phyloP scores from a whole-genome alignment of 2,113 vertebrate species.

The Macquaria australasica region DNA sequence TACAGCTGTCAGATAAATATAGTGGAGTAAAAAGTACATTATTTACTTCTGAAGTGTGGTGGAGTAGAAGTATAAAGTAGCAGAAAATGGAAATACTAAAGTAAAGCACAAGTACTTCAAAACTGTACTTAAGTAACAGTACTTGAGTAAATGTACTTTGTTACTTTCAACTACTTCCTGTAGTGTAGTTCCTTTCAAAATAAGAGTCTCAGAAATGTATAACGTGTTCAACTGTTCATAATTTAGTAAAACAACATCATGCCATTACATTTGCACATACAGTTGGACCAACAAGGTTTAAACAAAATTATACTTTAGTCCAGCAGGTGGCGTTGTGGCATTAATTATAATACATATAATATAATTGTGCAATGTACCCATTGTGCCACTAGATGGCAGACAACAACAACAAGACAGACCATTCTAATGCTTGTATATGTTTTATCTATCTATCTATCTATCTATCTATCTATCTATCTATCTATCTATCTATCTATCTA shows the following conservation, averaged over 20 bases:
- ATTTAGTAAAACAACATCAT: not conserved
- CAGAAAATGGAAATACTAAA: not conserved
- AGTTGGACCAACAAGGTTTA: not conserved
- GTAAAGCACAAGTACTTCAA: not conserved
- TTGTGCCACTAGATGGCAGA: constrained; percentile 48
- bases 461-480: not conserved
- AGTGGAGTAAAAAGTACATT: not conserved
- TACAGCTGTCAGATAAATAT: not conserved
- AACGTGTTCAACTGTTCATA: too few species aligned
- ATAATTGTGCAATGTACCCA: not conserved
- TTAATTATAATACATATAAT: too few species aligned
- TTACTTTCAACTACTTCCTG: too few species aligned
- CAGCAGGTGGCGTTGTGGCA: not conserved
- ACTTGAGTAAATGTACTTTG: too few species aligned
- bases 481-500: not conserved
- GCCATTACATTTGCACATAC: not conserved
- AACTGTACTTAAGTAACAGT: not conserved
- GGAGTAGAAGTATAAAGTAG: not conserved
- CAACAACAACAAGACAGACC: not conserved
- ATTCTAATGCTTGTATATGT: not conserved
- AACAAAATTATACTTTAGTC: not conserved
- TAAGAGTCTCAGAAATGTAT: not conserved
- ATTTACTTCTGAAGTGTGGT: not conserved
- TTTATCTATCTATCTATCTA: not conserved
- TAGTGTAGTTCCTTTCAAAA: not conserved